phyloP scores from a whole-genome alignment of 2,113 vertebrate species.

The Syngnathoides biaculeatus region DNA sequence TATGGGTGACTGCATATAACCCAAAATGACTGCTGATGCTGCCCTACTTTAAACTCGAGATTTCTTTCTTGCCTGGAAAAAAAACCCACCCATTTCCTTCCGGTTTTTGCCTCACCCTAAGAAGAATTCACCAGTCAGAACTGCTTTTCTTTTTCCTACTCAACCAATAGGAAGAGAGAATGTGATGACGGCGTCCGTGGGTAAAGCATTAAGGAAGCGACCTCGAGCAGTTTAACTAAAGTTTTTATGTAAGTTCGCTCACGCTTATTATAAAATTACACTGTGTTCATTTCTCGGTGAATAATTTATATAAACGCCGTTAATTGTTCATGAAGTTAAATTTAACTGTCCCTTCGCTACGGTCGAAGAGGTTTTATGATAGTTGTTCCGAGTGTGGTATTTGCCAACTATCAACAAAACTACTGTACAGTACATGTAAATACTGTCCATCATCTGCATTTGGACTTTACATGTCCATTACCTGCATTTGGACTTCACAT shows the following conservation, averaged over 20 bases:
- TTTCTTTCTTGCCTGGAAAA: background rate
- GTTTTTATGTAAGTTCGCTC: conserved; percentile 61
- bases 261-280: conserved; percentile 7
- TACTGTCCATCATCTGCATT: background rate
- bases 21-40: background rate
- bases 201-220: conserved; percentile 50
- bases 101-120: conserved; percentile 22
- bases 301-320: background rate
- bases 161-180: conserved; percentile 49
- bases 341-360: background rate
- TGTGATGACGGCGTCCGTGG: conserved; percentile 23
- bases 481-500: background rate
- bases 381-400: background rate
- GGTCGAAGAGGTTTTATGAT: background rate
- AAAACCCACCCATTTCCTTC: conserved; percentile 46
- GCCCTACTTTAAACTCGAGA: background rate
- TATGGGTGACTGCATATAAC: background rate
- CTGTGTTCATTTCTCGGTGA: background rate
- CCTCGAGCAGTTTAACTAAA: conserved; percentile 43
- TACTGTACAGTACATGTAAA: background rate
- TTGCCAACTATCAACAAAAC: background rate
- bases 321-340: too few species aligned
- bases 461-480: background rate
- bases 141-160: background rate
- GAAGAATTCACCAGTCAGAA: conserved; percentile 44